Evolutionary conservation across 37 sponge, comb jelly and placozoan species (phyloP), one percentile per base, ranked within the genome.

Genomic region (Ephydatia muelleri): DNA sequence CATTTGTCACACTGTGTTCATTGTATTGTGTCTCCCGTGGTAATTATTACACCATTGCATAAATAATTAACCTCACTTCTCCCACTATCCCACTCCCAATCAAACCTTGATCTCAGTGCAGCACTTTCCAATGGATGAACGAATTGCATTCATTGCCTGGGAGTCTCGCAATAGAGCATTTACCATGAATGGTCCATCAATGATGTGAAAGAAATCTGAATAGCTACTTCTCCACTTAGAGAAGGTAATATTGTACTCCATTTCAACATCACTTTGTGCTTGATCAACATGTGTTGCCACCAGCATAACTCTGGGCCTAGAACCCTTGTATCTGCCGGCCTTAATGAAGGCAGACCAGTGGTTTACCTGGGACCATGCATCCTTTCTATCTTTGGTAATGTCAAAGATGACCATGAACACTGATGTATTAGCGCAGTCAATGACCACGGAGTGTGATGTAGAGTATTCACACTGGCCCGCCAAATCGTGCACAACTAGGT

Each of bases 381-480:
- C 1, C 16, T 57, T 14, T 21, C 57, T 57, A 1, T 71, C 82
- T 82, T 70, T 70, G 70, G 82, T 68, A 29, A 82, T 68, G 38
- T 82, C 71, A 32, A 82, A 71, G 27, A 82, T 72, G 21, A 82
- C 72, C 27, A 82, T 32, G 69, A 82, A 70, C 16, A 70, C 39
- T 25, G 70, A 70, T 25, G 28, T 70, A 5, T 32, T 16, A 19
- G 38, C 38, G 23, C 72, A 43, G 29, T 82, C 82, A 29, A 82
- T 69, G 39, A 82, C 70, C 36, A 82, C 71, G 26, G 70, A 34
- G 43, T 82, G 82, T 29, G 70, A 38, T 25, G 72, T 70, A 49
- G 70, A 70, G 49, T 82, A 82, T 13, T 82, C 82, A 5, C 39
- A 19, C 27, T 82, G 82, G 4, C 82, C 82, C 37, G 82, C 82